Base-by-base conservation (phyloP, 2,888 invertebrate species). In the Standfussiana lucernea region DNA sequence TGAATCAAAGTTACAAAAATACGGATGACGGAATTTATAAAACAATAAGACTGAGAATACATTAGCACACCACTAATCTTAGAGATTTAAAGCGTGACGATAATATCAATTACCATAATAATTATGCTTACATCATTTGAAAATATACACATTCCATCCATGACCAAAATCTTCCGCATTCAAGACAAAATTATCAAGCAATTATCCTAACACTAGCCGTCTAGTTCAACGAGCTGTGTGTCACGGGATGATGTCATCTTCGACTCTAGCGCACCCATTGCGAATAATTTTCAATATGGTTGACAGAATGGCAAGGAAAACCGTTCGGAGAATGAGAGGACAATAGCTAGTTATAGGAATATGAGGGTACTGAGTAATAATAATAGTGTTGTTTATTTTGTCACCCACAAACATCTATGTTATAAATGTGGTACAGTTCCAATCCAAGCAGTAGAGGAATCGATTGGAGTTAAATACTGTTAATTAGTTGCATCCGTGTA, bases 241-340 rank as follows among this genome's bases (percentile, higher is more conserved):
- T 82, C 87, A 84, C 79, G 70, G 42, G 59, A 65, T 87, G 86
- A 87, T 86, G 82, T 87, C 86, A 84, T 86, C 62, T 45, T 72
- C 50, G 35, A 79, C 77, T 78, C 79, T 75, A 79, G 75, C 78
- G 77, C 82, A 87, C 74, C 77, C 56, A 84, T 83, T 40, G 66
- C 80, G 69, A 86, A 79, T 86, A 42, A 79, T 45, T 79, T 81
- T 64, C 79, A 75, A 84, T 77, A 84, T 70, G 66, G 69, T 83
- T 70, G 77, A 72, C 79, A 50, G 35, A 59, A 61, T 37, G 53
- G 40, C 68, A 83, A 70, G 75, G 75, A 79, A 84, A 86, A 86
- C 65, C 47, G 70, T 71, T 77, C 13, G 35, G 8, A 18, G 50
- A 53, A 67, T n/a, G 15, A 68, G 45, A 72, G n/a, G 37, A 72